A percentile compares a stretch with the other conserved stretches of the same genome.
Conservation (phyloP, 1,140 invertebrate species). For the Lepidurus couesii region DNA sequence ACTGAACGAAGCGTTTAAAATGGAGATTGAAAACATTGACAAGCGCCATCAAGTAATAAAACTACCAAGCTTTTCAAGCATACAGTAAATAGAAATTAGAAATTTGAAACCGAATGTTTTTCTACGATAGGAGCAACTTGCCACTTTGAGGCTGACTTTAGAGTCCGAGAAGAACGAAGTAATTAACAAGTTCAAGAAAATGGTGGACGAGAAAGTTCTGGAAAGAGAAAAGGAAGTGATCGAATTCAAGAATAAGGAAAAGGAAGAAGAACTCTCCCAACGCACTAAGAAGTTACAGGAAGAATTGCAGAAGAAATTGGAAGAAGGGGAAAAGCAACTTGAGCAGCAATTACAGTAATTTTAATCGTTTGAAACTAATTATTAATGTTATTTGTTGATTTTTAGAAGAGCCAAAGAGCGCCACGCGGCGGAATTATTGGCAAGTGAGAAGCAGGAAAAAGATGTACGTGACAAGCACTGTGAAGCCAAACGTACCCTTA, state of each 20-base stretch:
- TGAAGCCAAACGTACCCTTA: conserved; percentile 24
- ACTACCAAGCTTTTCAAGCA: neutral
- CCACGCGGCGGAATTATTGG: conserved; percentile 39
- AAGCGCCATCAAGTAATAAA: neutral
- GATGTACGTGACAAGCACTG: conserved; percentile 45
- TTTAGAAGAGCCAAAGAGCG: neutral
- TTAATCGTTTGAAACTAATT: neutral
- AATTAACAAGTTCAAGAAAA: conserved; percentile 53
- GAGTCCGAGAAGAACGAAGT: conserved; percentile 53
- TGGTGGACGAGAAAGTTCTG: conserved; percentile 49
- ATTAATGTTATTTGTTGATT: neutral
- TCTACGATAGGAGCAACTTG: conserved; percentile 49
- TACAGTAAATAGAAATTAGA: neutral
- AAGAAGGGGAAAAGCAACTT: conserved; percentile 55
- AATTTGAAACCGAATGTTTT: neutral
- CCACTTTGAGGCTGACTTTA: conserved; percentile 50
- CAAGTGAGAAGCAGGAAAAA: conserved; percentile 56
- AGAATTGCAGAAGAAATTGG: conserved; percentile 52
- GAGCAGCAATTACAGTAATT: conserved; percentile 42
- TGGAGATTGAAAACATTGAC: neutral
- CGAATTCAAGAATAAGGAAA: conserved; percentile 40
- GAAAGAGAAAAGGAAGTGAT: conserved; percentile 55
- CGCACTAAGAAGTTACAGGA: neutral
- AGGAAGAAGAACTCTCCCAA: neutral
- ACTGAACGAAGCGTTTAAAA: conserved; percentile 28